Base-by-base conservation (phyloP, 2,113 vertebrate genomes). In the Chunga burmeisteri region DNA sequence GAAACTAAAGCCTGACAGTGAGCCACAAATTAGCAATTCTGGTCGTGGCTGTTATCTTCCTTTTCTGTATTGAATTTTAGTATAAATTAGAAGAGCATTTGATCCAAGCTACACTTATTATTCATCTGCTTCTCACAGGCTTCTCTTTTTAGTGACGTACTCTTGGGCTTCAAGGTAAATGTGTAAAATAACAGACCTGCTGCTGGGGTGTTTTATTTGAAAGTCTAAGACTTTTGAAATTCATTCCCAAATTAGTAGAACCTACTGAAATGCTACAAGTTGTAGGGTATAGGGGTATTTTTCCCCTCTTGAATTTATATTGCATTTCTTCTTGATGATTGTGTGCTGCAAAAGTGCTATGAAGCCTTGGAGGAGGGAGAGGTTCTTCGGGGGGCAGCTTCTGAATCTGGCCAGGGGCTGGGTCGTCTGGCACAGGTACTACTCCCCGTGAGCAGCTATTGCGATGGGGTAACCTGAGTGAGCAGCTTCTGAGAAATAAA, bases 61-160 rank as follows among this genome's bases (percentile, higher is more conserved):
- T 86, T 66, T 92, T 56, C 81, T 55, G 38, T 59, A 50, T 70
- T 93, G 92, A 71, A 62, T 87, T 96, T 84, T 70, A 79, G 32
- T 80, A 87, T 93, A 91, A 94, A 93, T 55, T 65, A 81, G 72
- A 88, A 70, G 59, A 74, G 40, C 30, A 44, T 81, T 84, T 88
- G 72, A 93, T 72, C 58, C 40, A 74, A 53, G 55, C 67, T 81
- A 32, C n/a, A n/a, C 26, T 88, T 70, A 61, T 26, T 88, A 50
- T 70, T 94, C 34, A 6, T 72, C 80, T 86, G 68, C 77, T 82
- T 66, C 67, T 93, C 58, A 50, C 56, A 75, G 36, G 36, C 52
- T 61, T 88, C 38, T 58, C 58, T 78, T 77, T 90, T 58, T 53
- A 67, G 68, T 49, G 52, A 44, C 2, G 2, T 52, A 25, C 30